phyloP scores from a whole-genome alignment of 2,113 vertebrate genomes.

The Oncorhynchus clarkii region DNA sequence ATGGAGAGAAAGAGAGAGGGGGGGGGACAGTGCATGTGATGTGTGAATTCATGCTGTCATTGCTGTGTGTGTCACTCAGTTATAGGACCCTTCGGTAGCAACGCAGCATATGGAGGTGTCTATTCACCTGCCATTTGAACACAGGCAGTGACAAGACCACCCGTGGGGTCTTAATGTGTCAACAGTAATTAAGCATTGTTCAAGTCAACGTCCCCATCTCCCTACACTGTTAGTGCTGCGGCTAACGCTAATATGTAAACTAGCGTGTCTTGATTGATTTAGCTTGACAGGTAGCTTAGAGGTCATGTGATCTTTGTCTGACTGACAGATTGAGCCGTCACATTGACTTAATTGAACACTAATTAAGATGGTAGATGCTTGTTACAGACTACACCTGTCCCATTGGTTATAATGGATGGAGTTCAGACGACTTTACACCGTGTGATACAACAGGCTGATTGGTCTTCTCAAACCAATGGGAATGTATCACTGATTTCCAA shows the following conservation, averaged over 20 bases:
- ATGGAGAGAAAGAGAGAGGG: too few species aligned
- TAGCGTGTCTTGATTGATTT: background rate
- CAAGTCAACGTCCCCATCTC: background rate
- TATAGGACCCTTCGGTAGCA: background rate
- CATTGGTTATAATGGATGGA: too few species aligned
- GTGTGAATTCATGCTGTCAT: background rate
- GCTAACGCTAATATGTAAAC: background rate
- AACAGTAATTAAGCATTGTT: background rate
- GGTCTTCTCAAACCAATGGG: too few species aligned
- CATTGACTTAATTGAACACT: too few species aligned
- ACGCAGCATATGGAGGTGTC: too few species aligned
- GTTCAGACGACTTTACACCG: too few species aligned
- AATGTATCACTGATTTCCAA: too few species aligned
- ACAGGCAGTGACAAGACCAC: background rate
- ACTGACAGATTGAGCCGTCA: too few species aligned
- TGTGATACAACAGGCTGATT: too few species aligned
- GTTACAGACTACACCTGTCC: too few species aligned
- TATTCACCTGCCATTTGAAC: background rate
- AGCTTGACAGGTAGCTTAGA: background rate
- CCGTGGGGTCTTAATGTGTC: background rate
- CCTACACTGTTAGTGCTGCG: background rate
- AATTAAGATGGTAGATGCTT: too few species aligned
- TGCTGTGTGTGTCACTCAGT: background rate
- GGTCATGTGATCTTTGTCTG: too few species aligned
- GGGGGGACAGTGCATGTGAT: background rate